Evolutionary conservation across 2,113 vertebrate species (phyloP).

Genomic region (Panurus biarmicus): DNA sequence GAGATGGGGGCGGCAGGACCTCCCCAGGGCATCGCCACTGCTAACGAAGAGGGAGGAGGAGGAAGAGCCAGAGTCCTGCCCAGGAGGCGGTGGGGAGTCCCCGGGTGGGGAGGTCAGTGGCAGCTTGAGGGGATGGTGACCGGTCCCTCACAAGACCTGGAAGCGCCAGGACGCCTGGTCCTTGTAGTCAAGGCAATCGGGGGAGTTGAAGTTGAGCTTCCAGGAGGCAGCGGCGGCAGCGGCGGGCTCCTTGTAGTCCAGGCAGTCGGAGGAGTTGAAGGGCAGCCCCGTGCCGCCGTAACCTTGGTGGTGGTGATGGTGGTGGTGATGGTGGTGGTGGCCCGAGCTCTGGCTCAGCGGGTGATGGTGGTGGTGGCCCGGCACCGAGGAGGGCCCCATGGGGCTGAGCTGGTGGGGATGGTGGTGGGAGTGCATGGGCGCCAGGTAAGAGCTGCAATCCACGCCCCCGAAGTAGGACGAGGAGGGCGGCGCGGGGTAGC

Average conservation of each 20-base stretch:
- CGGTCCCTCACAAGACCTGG: constrained; percentile 89
- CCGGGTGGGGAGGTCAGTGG: background rate
- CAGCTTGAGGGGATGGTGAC: background rate
- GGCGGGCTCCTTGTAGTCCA: constrained; percentile 95
- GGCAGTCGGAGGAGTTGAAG: constrained; percentile 96
- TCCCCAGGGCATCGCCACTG: background rate
- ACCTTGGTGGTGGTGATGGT: constrained; percentile 90
- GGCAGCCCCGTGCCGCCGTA: constrained; percentile 83
- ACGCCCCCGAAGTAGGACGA: constrained; percentile 93
- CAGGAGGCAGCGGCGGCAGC: constrained; percentile 83
- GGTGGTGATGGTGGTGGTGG: constrained; percentile 87
- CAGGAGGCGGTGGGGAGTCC: background rate
- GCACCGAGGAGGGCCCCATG: constrained; percentile 90
- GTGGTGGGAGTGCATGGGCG: constrained; percentile 95
- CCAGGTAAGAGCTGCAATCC: constrained; percentile 93
- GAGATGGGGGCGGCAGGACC: constrained; percentile 2
- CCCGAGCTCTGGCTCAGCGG: constrained; percentile 85
- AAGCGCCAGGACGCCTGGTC: constrained; percentile 99
- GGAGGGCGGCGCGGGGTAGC: constrained; percentile 84
- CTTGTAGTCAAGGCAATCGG: constrained; percentile 99
- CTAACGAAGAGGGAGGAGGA: background rate
- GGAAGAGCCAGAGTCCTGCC: constrained; percentile 2
- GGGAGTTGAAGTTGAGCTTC: constrained; percentile 98
- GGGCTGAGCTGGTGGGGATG: constrained; percentile 94
- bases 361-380: constrained; percentile 74